Percentiles rank a stretch among this genome's conserved stretches.
phyloP scores from a whole-genome alignment of 2,888 invertebrate genomes.

The Zygaena filipendulae region DNA sequence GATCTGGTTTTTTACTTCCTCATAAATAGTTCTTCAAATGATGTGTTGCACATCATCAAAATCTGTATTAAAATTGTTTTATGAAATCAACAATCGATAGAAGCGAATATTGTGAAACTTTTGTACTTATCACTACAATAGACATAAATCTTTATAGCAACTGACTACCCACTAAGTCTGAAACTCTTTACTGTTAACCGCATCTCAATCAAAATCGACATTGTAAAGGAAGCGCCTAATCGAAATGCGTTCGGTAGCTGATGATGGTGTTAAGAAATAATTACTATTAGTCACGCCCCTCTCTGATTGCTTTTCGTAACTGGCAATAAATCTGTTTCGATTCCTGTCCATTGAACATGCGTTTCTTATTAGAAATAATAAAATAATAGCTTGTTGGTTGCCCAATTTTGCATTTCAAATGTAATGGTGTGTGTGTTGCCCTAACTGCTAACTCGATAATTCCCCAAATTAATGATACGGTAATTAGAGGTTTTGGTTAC shows the following conservation, averaged over 20 bases:
- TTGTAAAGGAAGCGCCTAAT: slow-evolving; percentile 43
- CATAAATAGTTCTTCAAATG: too few species aligned
- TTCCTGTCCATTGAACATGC: slow-evolving; percentile 31
- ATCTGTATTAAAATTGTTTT: too few species aligned
- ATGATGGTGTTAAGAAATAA: slow-evolving; percentile 63
- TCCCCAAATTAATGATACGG: slow-evolving; percentile 31
- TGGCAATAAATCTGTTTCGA: slow-evolving; percentile 48
- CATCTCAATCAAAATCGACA: slow-evolving; percentile 49
- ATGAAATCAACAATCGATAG: too few species aligned
- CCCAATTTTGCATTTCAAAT: slow-evolving; percentile 33
- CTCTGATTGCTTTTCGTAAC: slow-evolving; percentile 62
- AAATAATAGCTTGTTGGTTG: slow-evolving; percentile 35
- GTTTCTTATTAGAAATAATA: slow-evolving; percentile 45
- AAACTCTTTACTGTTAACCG: slow-evolving; percentile 23
- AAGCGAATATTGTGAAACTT: too few species aligned
- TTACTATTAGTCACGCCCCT: slow-evolving; percentile 53
- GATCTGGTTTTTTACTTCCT: too few species aligned
- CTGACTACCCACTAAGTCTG: too few species aligned
- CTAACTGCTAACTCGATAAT: slow-evolving; percentile 24
- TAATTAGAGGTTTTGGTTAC: slow-evolving; percentile 33
- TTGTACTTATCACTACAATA: too few species aligned
- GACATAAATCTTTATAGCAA: too few species aligned
- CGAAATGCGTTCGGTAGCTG: slow-evolving; percentile 45
- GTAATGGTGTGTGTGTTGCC: too few species aligned
- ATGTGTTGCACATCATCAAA: too few species aligned